A percentile compares a stretch with the other conserved stretches of the same genome.
Conservation (phyloP, 2,888 invertebrate genomes). For the Pantelozetes paolii region DNA sequence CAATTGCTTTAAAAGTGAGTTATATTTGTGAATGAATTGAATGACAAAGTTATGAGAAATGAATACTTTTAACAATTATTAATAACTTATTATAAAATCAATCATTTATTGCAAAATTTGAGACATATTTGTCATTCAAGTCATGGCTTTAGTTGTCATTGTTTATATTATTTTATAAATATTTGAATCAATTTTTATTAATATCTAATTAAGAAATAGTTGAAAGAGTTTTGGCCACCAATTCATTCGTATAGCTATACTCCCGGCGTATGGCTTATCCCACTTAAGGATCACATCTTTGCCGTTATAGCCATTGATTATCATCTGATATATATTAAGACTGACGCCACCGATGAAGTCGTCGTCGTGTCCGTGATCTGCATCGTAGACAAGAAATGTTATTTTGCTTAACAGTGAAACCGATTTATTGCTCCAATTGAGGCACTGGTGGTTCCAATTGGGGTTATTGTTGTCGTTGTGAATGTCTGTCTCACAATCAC, state of each 20-base stretch:
- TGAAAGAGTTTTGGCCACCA: conserved; percentile 20
- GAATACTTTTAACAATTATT: too few relatives aligned
- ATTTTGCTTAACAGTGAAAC: conserved; percentile 32
- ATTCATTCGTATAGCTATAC: conserved; percentile 22
- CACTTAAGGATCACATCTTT: conserved; percentile 26
- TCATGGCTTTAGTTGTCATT: too few relatives aligned
- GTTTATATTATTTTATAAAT: too few relatives aligned
- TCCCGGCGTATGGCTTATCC: conserved; percentile 37
- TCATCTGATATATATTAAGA: conserved; percentile 24
- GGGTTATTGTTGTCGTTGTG: conserved; percentile 36
- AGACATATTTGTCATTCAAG: too few relatives aligned
- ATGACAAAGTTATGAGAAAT: too few relatives aligned
- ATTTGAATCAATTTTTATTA: background rate
- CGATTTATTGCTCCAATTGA: conserved; percentile 37
- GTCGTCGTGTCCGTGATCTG: conserved; percentile 36
- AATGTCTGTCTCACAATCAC: conserved; percentile 37
- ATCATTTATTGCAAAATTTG: too few relatives aligned
- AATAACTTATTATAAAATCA: too few relatives aligned
- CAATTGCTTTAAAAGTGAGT: too few relatives aligned
- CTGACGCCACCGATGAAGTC: conserved; percentile 39
- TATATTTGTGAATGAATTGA: too few relatives aligned
- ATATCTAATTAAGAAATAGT: background rate
- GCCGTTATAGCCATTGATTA: conserved; percentile 27
- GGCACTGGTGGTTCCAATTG: conserved; percentile 36
- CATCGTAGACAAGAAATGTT: conserved; percentile 38